phyloP scores from a whole-genome alignment of 2,797 vertebrate species.

The Centropyge bicolor region DNA sequence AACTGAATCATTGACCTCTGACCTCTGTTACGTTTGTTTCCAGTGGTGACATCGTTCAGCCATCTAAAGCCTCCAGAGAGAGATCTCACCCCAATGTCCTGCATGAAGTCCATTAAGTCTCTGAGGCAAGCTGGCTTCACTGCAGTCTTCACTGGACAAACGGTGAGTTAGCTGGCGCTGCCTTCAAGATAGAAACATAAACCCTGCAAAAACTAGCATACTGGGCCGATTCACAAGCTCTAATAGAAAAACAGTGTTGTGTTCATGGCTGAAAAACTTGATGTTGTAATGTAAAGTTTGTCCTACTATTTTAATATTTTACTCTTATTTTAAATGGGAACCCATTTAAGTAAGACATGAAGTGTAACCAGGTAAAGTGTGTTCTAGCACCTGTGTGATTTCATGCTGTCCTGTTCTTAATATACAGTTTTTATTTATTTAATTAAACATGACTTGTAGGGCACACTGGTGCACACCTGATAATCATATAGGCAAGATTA shows the following conservation, averaged over 20 bases:
- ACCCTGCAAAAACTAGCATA: neutral
- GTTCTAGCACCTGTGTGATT: neutral
- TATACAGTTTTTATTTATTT: neutral
- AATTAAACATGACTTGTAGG: neutral
- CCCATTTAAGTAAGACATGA: no score
- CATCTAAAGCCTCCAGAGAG: constrained; percentile 76
- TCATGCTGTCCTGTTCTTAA: neutral
- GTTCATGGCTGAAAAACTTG: neutral
- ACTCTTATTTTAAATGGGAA: neutral
- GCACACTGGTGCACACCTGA: neutral
- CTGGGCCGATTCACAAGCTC: neutral
- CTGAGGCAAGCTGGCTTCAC: constrained; percentile 83
- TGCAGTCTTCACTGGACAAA: constrained; percentile 77
- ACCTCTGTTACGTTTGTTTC: constrained; percentile 15
- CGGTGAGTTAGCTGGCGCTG: constrained; percentile 50
- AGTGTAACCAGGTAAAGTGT: neutral
- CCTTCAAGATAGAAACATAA: neutral
- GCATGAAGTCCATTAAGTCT: constrained; percentile 78
- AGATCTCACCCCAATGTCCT: constrained; percentile 69
- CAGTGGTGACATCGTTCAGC: constrained; percentile 82
- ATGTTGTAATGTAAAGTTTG: neutral
- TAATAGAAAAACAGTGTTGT: neutral
- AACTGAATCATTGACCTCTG: neutral
- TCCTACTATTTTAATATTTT: no score
- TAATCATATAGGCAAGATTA: neutral